phyloP scores from a whole-genome alignment of 2,888 invertebrate species.

The Oasisia sp. region DNA sequence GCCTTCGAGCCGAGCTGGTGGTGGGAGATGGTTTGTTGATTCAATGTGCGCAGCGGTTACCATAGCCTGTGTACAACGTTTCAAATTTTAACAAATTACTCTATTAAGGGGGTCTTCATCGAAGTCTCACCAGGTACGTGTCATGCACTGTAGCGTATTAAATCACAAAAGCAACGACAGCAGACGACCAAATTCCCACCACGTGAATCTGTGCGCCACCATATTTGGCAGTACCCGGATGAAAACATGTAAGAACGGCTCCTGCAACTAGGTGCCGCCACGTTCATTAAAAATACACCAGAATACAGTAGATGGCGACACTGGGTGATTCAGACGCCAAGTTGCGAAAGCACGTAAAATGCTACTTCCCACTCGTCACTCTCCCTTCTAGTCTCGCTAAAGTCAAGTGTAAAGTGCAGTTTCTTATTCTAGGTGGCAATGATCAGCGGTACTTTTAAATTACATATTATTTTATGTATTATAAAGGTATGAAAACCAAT shows the following conservation, averaged over 20 bases:
- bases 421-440: too few relatives aligned
- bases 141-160: background rate
- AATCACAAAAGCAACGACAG: background rate
- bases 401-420: too few relatives aligned
- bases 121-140: background rate
- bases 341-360: background rate
- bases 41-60: background rate
- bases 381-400: too few relatives aligned
- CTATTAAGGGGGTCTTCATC: background rate
- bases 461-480: too few relatives aligned
- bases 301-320: background rate
- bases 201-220: slow-evolving; percentile 12
- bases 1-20: too few relatives aligned
- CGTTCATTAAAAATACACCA: background rate
- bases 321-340: background rate
- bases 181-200: background rate
- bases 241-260: background rate
- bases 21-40: background rate
- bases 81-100: background rate
- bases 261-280: background rate
- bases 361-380: too few relatives aligned
- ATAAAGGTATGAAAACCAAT: too few relatives aligned
- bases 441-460: too few relatives aligned
- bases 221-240: background rate
- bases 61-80: background rate